Percentiles rank a stretch among this genome's conserved stretches.
phyloP scores from a whole-genome alignment of 2,888 invertebrate genomes.

The Eupithecia centaureata region DNA sequence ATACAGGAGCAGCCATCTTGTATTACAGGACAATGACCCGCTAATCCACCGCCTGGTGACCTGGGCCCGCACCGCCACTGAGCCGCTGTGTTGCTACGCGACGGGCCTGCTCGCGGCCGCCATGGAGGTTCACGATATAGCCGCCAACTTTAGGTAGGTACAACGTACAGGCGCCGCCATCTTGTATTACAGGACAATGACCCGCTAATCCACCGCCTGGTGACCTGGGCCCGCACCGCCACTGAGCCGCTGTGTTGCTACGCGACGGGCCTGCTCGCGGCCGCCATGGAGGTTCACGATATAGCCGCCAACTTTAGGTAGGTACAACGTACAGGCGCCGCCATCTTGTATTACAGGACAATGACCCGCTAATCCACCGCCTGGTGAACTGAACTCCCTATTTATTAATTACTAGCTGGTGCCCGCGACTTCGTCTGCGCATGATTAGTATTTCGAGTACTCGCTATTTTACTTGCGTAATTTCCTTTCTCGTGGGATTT shows the following conservation, averaged over 20 bases:
- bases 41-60: slow-evolving; percentile 92
- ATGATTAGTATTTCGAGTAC: too few relatives aligned
- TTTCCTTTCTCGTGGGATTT: too few relatives aligned
- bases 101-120: slow-evolving; percentile 97
- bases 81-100: slow-evolving; percentile 97
- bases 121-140: slow-evolving; percentile 98
- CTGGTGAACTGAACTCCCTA: slow-evolving; percentile 92
- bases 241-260: slow-evolving; percentile 96
- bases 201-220: slow-evolving; percentile 91
- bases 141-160: slow-evolving; percentile 87
- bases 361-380: slow-evolving; percentile 2
- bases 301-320: slow-evolving; percentile 91
- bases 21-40: slow-evolving; percentile 89
- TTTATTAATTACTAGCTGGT: too few relatives aligned
- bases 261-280: slow-evolving; percentile 96
- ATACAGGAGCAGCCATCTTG: too few relatives aligned
- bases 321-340: not conserved
- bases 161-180: too few relatives aligned
- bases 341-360: slow-evolving; percentile 54
- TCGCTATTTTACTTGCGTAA: too few relatives aligned
- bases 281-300: slow-evolving; percentile 98
- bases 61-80: slow-evolving; percentile 94
- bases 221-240: slow-evolving; percentile 94
- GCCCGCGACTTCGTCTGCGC: too few relatives aligned
- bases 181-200: slow-evolving; percentile 88